Conservation (phyloP, 1,140 invertebrate species). For the Diachasmimorpha longicaudata region DNA sequence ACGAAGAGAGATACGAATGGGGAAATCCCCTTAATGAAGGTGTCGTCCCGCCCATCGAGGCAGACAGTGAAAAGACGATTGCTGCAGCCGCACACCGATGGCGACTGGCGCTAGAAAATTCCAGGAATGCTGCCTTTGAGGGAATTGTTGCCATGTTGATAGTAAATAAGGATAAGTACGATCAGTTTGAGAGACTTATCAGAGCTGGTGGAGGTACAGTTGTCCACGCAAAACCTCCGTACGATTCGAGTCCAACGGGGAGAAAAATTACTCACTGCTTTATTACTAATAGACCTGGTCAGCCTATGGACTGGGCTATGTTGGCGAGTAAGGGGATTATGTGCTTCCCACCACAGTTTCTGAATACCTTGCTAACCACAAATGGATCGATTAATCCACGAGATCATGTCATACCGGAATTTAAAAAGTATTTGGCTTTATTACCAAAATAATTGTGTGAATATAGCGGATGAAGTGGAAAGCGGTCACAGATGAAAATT, state of each 20-base stretch:
- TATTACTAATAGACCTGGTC: conserved; percentile 58
- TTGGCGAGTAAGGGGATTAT: conserved; percentile 61
- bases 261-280: conserved; percentile 66
- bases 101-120: conserved; percentile 62
- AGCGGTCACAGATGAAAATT: not conserved
- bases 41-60: conserved; percentile 57
- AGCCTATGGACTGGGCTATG: conserved; percentile 62
- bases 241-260: conserved; percentile 47
- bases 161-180: conserved; percentile 66
- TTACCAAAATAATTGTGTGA: conserved; percentile 42
- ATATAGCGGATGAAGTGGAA: not conserved
- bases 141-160: conserved; percentile 74
- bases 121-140: conserved; percentile 68
- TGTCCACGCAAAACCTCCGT: conserved; percentile 63
- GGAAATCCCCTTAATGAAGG: conserved; percentile 70
- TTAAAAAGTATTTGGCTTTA: conserved; percentile 55
- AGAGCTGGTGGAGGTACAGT: conserved; percentile 75
- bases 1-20: conserved; percentile 80
- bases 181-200: conserved; percentile 73
- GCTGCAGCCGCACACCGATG: conserved; percentile 70
- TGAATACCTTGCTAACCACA: conserved; percentile 63
- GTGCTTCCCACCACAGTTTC: conserved; percentile 66
- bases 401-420: conserved; percentile 58
- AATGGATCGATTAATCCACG: conserved; percentile 52
- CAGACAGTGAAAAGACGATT: conserved; percentile 60